A percentile compares a stretch with the other conserved stretches of the same genome.
Conservation (phyloP, 1,140 invertebrate genomes). For the Hypsibius dujardini region DNA sequence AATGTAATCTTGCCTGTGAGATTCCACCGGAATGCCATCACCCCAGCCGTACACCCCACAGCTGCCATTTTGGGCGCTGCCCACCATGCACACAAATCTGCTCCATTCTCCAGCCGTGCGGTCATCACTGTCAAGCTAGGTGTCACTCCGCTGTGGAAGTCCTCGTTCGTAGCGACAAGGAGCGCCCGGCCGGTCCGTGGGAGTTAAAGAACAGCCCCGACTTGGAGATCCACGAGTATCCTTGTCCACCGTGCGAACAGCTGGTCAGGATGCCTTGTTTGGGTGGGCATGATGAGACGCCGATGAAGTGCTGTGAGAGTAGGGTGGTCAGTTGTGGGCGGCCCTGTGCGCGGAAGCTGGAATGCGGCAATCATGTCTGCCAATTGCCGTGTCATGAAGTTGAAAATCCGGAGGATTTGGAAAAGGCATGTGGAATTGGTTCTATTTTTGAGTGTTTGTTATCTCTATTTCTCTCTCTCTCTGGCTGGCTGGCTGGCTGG, state of each 20-base stretch:
- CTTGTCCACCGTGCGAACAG: conserved; percentile 43
- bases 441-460: no score
- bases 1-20: conserved; percentile 42
- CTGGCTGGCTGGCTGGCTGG: no score
- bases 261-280: conserved; percentile 55
- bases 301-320: conserved; percentile 45
- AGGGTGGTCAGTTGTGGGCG: conserved; percentile 51
- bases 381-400: conserved; percentile 47
- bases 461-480: no score
- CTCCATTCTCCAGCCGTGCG: conserved; percentile 44
- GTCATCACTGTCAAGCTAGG: conserved; percentile 49
- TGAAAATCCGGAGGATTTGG: conserved; percentile 16
- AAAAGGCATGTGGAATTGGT: no score
- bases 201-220: conserved; percentile 37
- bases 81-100: conserved; percentile 61
- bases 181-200: conserved; percentile 52
- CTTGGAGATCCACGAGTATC: conserved; percentile 43
- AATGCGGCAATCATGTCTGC: conserved; percentile 64
- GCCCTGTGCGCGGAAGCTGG: conserved; percentile 46
- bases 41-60: conserved; percentile 47
- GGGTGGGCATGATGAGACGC: conserved; percentile 53
- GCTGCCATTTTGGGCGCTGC: conserved; percentile 70
- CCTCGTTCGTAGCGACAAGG: neutral
- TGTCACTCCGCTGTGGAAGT: conserved; percentile 57
- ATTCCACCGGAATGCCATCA: conserved; percentile 59